Evolutionary conservation across 2,113 vertebrate genomes (phyloP).

Genomic region (Hystrix brachyura): DNA sequence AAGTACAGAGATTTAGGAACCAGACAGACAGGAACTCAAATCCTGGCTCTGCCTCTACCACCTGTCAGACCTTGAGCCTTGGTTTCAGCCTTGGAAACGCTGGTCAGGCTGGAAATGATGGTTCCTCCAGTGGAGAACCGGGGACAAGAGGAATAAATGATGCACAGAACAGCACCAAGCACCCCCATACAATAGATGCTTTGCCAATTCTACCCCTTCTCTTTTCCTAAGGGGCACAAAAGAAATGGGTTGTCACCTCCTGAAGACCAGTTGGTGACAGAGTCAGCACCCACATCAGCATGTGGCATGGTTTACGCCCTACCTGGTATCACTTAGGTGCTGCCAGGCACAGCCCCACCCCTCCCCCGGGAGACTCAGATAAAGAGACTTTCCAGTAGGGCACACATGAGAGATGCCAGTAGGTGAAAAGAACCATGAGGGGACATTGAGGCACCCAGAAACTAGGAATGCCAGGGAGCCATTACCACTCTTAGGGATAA

Average conservation of each 20-base stretch:
- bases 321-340: background rate
- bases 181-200: background rate
- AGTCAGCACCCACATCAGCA: background rate
- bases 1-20: conserved; percentile 7
- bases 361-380: background rate
- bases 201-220: background rate
- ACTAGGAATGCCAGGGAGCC: background rate
- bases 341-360: background rate
- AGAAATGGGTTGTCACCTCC: background rate
- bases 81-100: background rate
- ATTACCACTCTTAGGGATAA: background rate
- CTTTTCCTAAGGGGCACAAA: background rate
- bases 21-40: background rate
- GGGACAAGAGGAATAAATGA: background rate
- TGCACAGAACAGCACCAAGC: background rate
- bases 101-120: background rate
- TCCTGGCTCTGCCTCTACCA: background rate
- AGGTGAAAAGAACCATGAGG: background rate
- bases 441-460: background rate
- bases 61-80: background rate
- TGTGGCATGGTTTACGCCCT: background rate
- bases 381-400: background rate
- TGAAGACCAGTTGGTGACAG: background rate
- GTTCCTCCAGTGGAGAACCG: background rate
- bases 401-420: background rate